Conservation (phyloP, 2,113 vertebrate genomes). For the Colius striatus region DNA sequence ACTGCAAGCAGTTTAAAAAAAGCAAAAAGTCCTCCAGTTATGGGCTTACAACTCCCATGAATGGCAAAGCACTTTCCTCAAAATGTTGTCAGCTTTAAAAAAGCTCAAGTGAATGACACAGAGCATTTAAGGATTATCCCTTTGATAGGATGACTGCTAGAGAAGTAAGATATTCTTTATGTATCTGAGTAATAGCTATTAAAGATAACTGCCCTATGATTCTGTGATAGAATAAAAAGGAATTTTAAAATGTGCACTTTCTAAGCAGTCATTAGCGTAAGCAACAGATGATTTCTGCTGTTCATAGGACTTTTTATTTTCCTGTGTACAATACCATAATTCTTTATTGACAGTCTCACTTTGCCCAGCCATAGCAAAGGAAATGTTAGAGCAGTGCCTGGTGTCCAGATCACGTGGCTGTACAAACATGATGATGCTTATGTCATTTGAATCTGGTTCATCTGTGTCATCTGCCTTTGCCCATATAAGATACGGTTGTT, state of each 20-base stretch:
- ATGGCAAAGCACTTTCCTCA: neutral
- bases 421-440: neutral
- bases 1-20: neutral
- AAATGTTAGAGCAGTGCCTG: neutral
- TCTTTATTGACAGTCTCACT: neutral
- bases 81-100: neutral
- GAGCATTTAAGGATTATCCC: constrained; percentile 12
- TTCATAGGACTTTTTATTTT: neutral
- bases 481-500: neutral
- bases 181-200: neutral
- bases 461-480: neutral
- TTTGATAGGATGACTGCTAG: neutral
- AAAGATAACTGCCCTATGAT: neutral
- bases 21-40: neutral
- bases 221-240: neutral
- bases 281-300: neutral
- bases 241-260: neutral
- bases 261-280: neutral
- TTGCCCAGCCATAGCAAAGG: neutral
- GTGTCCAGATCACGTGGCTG: accelerated
- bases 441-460: neutral
- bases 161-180: constrained; percentile 2
- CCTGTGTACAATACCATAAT: neutral
- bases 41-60: neutral
- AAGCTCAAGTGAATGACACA: neutral